phyloP scores from a whole-genome alignment of 2,797 vertebrate genomes.

The Steatocranus sp. region DNA sequence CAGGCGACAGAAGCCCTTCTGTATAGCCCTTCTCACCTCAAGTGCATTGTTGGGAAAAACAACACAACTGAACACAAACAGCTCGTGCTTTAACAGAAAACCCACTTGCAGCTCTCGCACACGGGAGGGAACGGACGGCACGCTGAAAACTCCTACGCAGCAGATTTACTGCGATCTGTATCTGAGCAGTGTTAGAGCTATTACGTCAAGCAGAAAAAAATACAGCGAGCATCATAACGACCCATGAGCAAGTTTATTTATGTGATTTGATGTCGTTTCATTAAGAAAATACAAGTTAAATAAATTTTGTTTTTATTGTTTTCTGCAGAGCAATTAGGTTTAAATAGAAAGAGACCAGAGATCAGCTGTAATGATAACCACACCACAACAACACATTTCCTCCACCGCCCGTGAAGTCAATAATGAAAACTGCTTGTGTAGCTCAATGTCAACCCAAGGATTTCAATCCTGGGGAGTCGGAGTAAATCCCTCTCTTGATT shows the following conservation, averaged over 20 bases:
- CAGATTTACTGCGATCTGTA: conserved; percentile 57
- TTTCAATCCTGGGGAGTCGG: conserved; percentile 37
- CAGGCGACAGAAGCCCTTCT: neutral
- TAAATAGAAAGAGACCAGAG: neutral
- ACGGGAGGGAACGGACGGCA: conserved; percentile 18
- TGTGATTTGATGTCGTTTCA: neutral
- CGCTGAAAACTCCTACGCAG: conserved; percentile 62
- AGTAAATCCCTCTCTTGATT: conserved; percentile 15
- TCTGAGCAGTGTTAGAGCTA: conserved; percentile 2
- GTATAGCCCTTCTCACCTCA: conserved; percentile 5
- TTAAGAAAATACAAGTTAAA: neutral
- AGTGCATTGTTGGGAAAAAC: neutral
- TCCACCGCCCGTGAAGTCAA: conserved; percentile 14
- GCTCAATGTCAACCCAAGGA: conserved; percentile 63
- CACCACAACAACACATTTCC: neutral
- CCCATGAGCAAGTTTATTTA: neutral
- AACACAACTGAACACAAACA: conserved; percentile 15
- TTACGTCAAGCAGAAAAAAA: conserved; percentile 10
- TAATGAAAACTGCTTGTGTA: conserved; percentile 44
- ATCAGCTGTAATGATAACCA: conserved; percentile 9
- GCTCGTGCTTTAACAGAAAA: conserved; percentile 30
- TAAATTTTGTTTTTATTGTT: conserved; percentile 15
- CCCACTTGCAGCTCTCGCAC: conserved; percentile 8
- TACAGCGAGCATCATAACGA: neutral
- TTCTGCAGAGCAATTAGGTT: neutral